Evolutionary conservation across 2,113 vertebrate genomes (phyloP), one percentile per base, ranked within the genome.

Genomic region (Myocastor coypus): DNA sequence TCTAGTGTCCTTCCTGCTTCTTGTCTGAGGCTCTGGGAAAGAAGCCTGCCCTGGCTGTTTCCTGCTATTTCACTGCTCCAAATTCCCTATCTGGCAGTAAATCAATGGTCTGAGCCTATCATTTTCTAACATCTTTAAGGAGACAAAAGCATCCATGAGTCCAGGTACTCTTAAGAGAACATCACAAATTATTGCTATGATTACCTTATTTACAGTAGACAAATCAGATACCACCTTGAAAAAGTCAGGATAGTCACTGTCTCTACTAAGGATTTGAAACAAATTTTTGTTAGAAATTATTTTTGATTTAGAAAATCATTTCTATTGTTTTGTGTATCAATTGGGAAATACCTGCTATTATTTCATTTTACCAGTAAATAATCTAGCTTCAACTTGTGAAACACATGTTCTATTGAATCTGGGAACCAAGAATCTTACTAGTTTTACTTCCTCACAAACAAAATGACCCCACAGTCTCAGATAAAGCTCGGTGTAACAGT

Each of bases 101-200:
- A 57, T 87, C 64, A 89, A 1, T 89, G 34, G 14, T 87, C 85
- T 84, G 94, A 46, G 69, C 80, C 50, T 94, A 14, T 75, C 92
- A 87, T 84, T 92, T 95, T 92, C 78, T 94, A 87, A 92, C 24
- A 63, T 95, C 34, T 94, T 92, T 82, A 85, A 82, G 20, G 32
- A 20, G 87, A 92, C 85, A 92, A 82, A 57, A 95, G 66, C 32
- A 52, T 86, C 55, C 64, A 81, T 40, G n/a, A 83, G 55, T 88
- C 82, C 77, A n/a, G 13, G 28, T 92, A 40, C 77, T 94, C 32
- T 87, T 83, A 90, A 82, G 30, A 88, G 57, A 84, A 94, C 57
- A 91, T 42, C n/a, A 83, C 80, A 37, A 96, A 89, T 89, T 94
- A 78, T 81, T 94, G 57, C 68, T 91, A 14, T 32, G 55, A 90